Percentiles rank a stretch among this genome's conserved stretches.
Evolutionary conservation across 2,888 invertebrate genomes (phyloP).

Genomic region (Cremastinae sp.): DNA sequence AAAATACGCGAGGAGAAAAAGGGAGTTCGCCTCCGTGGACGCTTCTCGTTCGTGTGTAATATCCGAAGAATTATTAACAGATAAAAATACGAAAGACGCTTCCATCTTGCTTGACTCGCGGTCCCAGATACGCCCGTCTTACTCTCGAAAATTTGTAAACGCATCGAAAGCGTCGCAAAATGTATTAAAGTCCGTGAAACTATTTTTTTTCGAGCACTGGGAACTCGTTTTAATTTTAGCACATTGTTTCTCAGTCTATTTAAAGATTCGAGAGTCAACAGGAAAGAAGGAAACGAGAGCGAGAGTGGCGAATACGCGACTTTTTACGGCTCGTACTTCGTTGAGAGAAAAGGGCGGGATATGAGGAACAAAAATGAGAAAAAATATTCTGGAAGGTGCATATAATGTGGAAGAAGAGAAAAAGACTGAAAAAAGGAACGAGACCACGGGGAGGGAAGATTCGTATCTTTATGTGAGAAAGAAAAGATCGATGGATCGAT

Average conservation of each 20-base stretch:
- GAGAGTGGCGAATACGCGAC: slow-evolving; percentile 19
- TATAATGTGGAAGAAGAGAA: slow-evolving; percentile 41
- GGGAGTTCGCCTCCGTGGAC: slow-evolving; percentile 48
- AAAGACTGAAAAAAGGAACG: slow-evolving; percentile 50
- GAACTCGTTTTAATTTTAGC: not conserved
- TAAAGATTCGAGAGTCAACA: not conserved
- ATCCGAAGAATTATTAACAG: slow-evolving; percentile 25
- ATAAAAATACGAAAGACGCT: slow-evolving; percentile 17
- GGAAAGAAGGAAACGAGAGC: not conserved
- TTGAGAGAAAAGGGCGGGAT: slow-evolving; percentile 25
- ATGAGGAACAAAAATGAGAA: slow-evolving; percentile 24
- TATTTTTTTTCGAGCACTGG: too few species aligned
- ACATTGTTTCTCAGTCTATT: not conserved
- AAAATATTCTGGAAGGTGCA: slow-evolving; percentile 49
- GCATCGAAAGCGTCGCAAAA: not conserved
- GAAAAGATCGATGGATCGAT: slow-evolving; percentile 58
- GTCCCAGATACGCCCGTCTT: not conserved
- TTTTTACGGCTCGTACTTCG: slow-evolving; percentile 49
- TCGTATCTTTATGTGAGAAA: slow-evolving; percentile 58
- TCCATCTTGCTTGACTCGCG: not conserved
- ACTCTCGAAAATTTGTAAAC: not conserved
- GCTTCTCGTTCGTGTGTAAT: slow-evolving; percentile 27
- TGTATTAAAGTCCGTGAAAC: too few species aligned
- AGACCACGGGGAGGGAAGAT: slow-evolving; percentile 51
- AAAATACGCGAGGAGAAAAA: slow-evolving; percentile 51